phyloP scores from a whole-genome alignment of 1,140 invertebrate species.

The Macrobrachium nipponense region DNA sequence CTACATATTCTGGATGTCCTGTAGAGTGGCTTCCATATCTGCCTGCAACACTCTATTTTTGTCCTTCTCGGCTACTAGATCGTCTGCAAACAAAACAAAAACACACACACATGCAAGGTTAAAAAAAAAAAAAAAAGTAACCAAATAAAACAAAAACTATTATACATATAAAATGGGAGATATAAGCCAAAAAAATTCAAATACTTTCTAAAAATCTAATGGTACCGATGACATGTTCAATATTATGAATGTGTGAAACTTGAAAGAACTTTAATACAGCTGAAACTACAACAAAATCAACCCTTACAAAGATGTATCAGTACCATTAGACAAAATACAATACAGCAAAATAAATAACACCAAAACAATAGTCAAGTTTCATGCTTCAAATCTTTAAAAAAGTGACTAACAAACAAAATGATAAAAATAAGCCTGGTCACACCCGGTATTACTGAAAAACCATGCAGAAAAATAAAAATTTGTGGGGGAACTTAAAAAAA shows the following conservation, averaged over 20 bases:
- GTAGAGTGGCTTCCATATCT: conserved; percentile 98
- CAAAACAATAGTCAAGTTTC: no score
- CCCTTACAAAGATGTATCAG: background rate
- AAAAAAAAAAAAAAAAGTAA: conserved; percentile 48
- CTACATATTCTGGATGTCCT: conserved; percentile 99
- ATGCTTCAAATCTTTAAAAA: no score
- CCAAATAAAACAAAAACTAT: conserved; percentile 21
- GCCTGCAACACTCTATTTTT: conserved; percentile 96
- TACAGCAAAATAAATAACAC: no score
- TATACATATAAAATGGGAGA: conserved; percentile 24
- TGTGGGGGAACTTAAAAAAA: no score
- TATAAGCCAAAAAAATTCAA: conserved; percentile 29
- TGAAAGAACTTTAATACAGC: background rate
- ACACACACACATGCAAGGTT: conserved; percentile 64
- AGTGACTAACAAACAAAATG: no score
- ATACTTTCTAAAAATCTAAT: conserved; percentile 7
- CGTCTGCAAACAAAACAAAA: conserved; percentile 80
- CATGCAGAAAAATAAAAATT: no score
- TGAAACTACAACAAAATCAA: background rate
- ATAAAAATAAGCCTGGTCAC: no score
- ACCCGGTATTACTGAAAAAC: no score
- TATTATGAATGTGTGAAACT: background rate
- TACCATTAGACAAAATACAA: background rate
- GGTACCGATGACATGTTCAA: background rate
- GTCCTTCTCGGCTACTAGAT: conserved; percentile 93